Conservation (phyloP, 2,797 vertebrate species). For the Siniperca scherzeri region DNA sequence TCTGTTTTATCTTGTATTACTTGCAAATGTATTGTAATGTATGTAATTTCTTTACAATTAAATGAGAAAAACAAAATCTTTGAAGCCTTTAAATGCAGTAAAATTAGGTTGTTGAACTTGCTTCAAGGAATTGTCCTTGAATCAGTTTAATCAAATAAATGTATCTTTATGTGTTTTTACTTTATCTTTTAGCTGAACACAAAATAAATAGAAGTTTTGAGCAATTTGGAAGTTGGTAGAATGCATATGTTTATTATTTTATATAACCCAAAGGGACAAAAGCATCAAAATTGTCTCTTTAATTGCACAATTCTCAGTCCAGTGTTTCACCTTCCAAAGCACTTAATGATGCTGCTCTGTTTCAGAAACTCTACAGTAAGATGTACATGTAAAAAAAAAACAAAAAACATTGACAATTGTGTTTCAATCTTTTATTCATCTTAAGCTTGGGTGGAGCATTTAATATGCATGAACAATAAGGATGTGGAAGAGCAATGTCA, state of each 20-base stretch:
- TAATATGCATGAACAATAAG: background rate
- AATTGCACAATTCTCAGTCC: background rate
- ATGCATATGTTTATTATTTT: background rate
- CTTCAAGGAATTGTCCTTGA: constrained; percentile 4
- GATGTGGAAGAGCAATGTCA: background rate
- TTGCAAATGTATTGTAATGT: too few species aligned
- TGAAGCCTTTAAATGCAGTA: background rate
- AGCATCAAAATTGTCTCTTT: background rate
- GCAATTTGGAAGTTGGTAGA: background rate
- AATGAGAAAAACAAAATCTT: constrained; percentile 1
- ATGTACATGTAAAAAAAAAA: background rate
- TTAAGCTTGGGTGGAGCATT: background rate
- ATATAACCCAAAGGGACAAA: background rate
- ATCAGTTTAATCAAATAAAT: constrained; percentile 12
- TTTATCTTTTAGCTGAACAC: background rate
- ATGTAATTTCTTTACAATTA: background rate
- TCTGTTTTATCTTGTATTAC: constrained; percentile 9
- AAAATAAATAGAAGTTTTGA: background rate
- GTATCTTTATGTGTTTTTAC: background rate
- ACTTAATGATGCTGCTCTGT: background rate
- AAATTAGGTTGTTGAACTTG: constrained; percentile 7
- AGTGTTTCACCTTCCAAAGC: background rate
- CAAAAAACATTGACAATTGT: background rate
- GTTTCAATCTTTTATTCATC: background rate
- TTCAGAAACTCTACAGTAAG: background rate